phyloP scores from a whole-genome alignment of 2,888 invertebrate species.

The Ptilodon capucinus region DNA sequence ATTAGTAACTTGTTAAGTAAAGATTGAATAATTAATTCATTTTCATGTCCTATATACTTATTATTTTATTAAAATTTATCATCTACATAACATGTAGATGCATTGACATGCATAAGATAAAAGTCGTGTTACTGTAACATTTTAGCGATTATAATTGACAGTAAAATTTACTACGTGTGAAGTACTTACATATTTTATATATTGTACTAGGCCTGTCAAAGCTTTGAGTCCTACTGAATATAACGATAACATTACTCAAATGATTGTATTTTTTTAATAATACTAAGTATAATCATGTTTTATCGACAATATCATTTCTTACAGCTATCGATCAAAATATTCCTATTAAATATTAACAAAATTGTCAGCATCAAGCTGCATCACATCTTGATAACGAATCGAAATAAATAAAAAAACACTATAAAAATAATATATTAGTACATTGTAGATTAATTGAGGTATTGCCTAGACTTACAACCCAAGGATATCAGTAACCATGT shows the following conservation, averaged over 20 bases:
- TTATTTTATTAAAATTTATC: conserved; percentile 23
- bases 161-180: conserved; percentile 47
- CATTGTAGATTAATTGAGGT: conserved; percentile 70
- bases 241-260: conserved; percentile 57
- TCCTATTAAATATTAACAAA: conserved; percentile 58
- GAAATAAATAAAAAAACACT: conserved; percentile 65
- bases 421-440: conserved; percentile 57
- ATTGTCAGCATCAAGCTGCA: conserved; percentile 71
- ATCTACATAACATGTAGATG: conserved; percentile 37
- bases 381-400: conserved; percentile 65
- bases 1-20: not conserved
- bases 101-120: conserved; percentile 10
- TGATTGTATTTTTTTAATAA: too few relatives aligned
- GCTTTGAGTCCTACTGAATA: conserved; percentile 50
- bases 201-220: conserved; percentile 56
- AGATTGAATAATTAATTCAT: conserved; percentile 8
- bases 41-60: conserved; percentile 11
- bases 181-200: conserved; percentile 44
- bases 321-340: conserved; percentile 62
- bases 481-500: conserved; percentile 77
- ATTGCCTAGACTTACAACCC: conserved; percentile 79
- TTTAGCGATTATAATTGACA: conserved; percentile 48
- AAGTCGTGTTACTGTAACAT: conserved; percentile 16
- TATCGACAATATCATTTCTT: conserved; percentile 63
- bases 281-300: not conserved